Evolutionary conservation across 2,888 invertebrate genomes (phyloP).

Genomic region (Lamproptera curius): DNA sequence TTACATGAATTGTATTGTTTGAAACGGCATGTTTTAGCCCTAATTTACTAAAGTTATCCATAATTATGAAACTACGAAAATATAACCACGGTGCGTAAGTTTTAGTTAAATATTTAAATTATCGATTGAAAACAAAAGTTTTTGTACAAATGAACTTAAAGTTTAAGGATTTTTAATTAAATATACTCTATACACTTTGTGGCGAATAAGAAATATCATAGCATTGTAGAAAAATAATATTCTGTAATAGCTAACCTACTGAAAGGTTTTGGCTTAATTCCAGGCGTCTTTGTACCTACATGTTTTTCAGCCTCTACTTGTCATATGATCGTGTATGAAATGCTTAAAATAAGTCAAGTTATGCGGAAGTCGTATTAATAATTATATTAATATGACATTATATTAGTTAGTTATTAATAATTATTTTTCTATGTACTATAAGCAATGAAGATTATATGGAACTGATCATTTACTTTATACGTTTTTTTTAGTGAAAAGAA

Average conservation of each 20-base stretch:
- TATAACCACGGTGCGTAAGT: background rate
- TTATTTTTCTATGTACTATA: too few relatives aligned
- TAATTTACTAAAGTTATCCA: background rate
- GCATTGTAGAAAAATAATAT: background rate
- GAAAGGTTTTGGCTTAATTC: slow-evolving; percentile 22
- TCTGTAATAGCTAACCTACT: slow-evolving; percentile 9
- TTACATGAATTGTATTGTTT: slow-evolving; percentile 18
- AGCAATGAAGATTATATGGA: too few relatives aligned
- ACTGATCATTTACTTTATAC: too few relatives aligned
- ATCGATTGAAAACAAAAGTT: background rate
- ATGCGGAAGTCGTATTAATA: background rate
- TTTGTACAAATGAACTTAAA: too few relatives aligned
- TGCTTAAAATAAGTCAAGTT: slow-evolving; percentile 15
- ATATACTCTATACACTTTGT: too few relatives aligned
- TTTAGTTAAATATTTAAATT: background rate
- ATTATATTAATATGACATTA: too few relatives aligned
- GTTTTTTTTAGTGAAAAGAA: too few relatives aligned
- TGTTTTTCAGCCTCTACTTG: slow-evolving; percentile 16
- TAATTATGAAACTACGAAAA: background rate
- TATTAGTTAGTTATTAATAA: too few relatives aligned
- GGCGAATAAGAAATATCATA: too few relatives aligned
- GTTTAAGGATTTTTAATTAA: too few relatives aligned
- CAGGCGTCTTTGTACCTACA: slow-evolving; percentile 9
- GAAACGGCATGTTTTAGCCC: too few relatives aligned
- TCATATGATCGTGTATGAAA: slow-evolving; percentile 14